Evolutionary conservation across 2,888 invertebrate species (phyloP).

Genomic region (Tromatobia lineatoria): DNA sequence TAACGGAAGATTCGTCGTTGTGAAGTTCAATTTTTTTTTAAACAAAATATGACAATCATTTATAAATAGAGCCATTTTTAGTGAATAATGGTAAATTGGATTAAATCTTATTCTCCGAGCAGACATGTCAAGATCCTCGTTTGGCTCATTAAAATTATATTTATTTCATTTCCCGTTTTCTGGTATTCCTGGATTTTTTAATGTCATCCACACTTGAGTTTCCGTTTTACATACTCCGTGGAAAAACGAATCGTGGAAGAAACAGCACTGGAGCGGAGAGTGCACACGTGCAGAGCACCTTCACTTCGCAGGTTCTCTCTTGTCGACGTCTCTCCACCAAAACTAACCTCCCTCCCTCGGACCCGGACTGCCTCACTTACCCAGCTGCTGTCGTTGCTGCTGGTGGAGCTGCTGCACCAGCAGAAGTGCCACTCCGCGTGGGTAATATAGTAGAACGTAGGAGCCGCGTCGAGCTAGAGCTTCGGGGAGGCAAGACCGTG

Average conservation of each 20-base stretch:
- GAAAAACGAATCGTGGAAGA: slow-evolving; percentile 43
- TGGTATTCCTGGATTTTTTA: not conserved
- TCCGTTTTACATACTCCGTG: slow-evolving; percentile 31
- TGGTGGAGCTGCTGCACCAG: slow-evolving; percentile 36
- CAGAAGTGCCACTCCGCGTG: slow-evolving; percentile 59
- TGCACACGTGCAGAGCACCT: slow-evolving; percentile 64
- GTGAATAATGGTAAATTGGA: no score
- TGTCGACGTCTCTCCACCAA: slow-evolving; percentile 51
- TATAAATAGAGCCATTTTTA: no score
- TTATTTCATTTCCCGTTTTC: not conserved
- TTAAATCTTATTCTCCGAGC: not conserved
- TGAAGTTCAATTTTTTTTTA: no score
- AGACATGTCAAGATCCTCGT: not conserved
- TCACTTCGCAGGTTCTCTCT: slow-evolving; percentile 61
- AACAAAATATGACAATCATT: no score
- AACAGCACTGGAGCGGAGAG: slow-evolving; percentile 46
- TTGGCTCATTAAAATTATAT: slow-evolving; percentile 1
- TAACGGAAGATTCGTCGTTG: no score
- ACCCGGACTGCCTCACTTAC: slow-evolving; percentile 21
- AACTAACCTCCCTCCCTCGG: slow-evolving; percentile 47
- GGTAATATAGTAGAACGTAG: slow-evolving; percentile 54
- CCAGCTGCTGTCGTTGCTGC: slow-evolving; percentile 41
- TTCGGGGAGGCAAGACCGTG: slow-evolving; percentile 71
- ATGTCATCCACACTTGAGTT: slow-evolving; percentile 26
- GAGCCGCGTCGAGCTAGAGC: slow-evolving; percentile 56